Base-by-base conservation (phyloP, 2,888 invertebrate genomes). In the Eugnorisma glareosa region DNA sequence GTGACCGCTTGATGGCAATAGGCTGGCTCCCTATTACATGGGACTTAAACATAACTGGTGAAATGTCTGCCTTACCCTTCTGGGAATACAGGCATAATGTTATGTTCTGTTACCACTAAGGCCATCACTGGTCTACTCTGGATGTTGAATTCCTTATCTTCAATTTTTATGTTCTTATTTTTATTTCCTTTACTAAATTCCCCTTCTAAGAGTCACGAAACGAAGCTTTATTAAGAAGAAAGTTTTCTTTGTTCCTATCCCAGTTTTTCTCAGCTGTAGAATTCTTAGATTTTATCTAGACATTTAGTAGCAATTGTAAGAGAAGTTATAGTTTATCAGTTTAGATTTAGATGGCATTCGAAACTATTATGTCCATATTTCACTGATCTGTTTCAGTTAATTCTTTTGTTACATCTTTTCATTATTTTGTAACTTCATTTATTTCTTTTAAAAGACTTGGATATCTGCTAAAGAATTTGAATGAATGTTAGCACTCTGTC, bases 81-180 rank as follows among this genome's bases (percentile, higher is more conserved):
- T n/a, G n/a, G n/a, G n/a, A n/a, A n/a, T n/a, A n/a, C n/a, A n/a
- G n/a, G n/a, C n/a, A n/a, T n/a, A n/a, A n/a, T n/a, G n/a, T n/a
- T n/a, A n/a, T n/a, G n/a, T n/a, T n/a, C n/a, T n/a, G 24, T 35
- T 24, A 64, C 64, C 64, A 8, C 40, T 40, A 4, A 40, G 15
- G n/a, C n/a, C 40, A n/a, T 0, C 64, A n/a, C 8, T n/a, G n/a
- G 18, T 40, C 40, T 37, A 8, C 21, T 48, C 43, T 43, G 43
- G 15, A 1, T 40, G 63, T 71, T 57, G 37, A 64, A 84, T 83
- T 43, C 10, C 40, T 73, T 76, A 83, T 76, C 84, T 76, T 28
- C 35, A 45, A 80, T 84, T 70, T 35, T 84, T 70, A 35, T 63
- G 51, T 40, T 79, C 48, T 24, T 24, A 2, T 63, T 77, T 63